Base-by-base conservation (phyloP, 2,113 vertebrate genomes). In the Gavia stellata region DNA sequence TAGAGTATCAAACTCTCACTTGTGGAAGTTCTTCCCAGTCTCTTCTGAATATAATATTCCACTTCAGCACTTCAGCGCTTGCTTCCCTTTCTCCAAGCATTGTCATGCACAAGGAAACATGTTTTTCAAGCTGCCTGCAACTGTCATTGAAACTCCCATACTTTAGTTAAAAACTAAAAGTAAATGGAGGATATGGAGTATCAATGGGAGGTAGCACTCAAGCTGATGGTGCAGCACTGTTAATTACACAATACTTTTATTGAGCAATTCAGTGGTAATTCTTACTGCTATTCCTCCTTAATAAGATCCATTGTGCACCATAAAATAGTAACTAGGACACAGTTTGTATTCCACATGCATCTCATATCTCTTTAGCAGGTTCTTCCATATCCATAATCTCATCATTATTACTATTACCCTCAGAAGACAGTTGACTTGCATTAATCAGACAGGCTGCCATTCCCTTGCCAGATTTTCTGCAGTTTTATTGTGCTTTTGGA, bases 401-500 rank as follows among this genome's bases (percentile, higher is more conserved):
- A 97, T 98, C 98, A 97, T 98, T 98, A 98, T 98, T 98, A 98
- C 98, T 98, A 98, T 98, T 98, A 98, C 97, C 97, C 98, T 98
- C 98, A 90, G 96, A 98, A 98, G 98, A 96, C 97, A 94, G 97
- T 98, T 98, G 98, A 97, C 98, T 98, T 98, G 98, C 98, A 98
- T 98, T 98, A 98, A 98, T 98, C 98, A 98, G 98, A 95, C 96
- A 96, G 84, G 97, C 97, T 98, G 97, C 98, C 97, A 95, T 97
- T 98, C 98, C 98, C 98, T 97, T 97, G 98, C 98, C 98, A 98
- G 98, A 96, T 98, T 98, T 98, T 98, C 98, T 97, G 97, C 97
- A 95, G 97, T 98, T 98, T 98, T 98, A 98, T 98, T 98, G 98
- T 98, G 97, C 98, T 98, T 98, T 98, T 98, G 98, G 98, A 98